phyloP scores from a whole-genome alignment of 1,140 invertebrate genomes.

The Trichonephila clavipes region DNA sequence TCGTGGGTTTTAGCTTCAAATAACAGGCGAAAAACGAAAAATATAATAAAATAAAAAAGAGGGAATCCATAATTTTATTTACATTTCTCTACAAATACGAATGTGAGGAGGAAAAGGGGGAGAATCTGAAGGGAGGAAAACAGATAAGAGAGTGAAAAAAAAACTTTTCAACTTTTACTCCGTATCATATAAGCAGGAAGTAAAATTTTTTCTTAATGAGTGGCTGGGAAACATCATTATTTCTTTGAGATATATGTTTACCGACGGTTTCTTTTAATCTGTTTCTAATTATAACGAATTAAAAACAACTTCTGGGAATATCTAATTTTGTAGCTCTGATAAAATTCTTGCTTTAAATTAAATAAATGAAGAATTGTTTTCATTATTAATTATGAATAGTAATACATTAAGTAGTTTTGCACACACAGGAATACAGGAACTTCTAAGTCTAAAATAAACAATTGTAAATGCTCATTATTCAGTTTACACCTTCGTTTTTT shows the following conservation, averaged over 20 bases:
- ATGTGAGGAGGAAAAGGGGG: not conserved
- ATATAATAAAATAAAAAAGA: not conserved
- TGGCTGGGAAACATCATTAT: not conserved
- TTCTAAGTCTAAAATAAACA: no score
- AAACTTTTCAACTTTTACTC: not conserved
- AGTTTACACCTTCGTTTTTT: no score
- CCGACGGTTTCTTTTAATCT: not conserved
- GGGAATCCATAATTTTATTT: constrained; percentile 59
- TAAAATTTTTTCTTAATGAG: not conserved
- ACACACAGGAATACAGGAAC: no score
- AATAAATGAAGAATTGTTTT: no score
- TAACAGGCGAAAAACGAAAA: constrained; percentile 47
- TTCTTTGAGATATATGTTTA: not conserved
- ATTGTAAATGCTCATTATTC: no score
- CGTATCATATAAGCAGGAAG: not conserved
- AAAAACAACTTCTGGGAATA: not conserved
- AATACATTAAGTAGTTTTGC: no score
- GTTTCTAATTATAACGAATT: not conserved
- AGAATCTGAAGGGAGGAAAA: not conserved
- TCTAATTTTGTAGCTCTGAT: no score
- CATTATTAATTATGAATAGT: no score
- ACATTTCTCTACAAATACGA: constrained; percentile 66
- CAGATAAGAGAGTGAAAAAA: not conserved
- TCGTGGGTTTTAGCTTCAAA: constrained; percentile 66
- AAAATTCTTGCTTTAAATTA: no score